A percentile compares a stretch with the other conserved stretches of the same genome.
These are phyloP conservation scores for Pica pica DNA, from an alignment of 2,113 vertebrate genomes.

Conservation along the genomic window DNA sequence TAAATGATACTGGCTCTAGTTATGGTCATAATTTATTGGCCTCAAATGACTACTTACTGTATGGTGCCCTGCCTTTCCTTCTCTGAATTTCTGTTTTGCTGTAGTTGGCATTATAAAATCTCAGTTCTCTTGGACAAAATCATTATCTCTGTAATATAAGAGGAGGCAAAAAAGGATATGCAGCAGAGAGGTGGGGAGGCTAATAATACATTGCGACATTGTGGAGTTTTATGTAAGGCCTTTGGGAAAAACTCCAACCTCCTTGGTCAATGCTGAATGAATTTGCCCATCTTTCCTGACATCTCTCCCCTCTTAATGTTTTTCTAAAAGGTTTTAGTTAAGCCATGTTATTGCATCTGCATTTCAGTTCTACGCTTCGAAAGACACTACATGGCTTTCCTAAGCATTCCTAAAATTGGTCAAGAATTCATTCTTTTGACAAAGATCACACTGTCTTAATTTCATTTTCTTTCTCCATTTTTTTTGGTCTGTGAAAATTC, in stretches of 20 bases:
- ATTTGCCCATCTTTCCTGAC: not conserved
- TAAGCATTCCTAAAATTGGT: not conserved
- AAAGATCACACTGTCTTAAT: not conserved
- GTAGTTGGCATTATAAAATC: constrained; percentile 31
- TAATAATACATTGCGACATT: not conserved
- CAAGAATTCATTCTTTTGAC: not conserved
- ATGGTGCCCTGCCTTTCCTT: not conserved
- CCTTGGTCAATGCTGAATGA: not conserved
- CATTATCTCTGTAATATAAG: constrained; percentile 1
- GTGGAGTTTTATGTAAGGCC: not conserved
- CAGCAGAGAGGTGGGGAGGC: not conserved
- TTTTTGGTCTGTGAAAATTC: not conserved
- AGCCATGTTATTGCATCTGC: not conserved
- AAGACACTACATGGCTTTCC: not conserved
- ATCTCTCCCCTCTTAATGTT: not conserved
- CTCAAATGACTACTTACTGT: not conserved
- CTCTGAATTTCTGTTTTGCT: constrained; percentile 28
- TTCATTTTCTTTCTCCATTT: not conserved
- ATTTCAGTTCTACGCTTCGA: not conserved
- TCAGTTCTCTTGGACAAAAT: not conserved
- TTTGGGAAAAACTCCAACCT: not conserved
- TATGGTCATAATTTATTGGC: constrained; percentile 51
- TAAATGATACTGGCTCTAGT: constrained; percentile 52
- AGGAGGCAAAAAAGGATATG: not conserved
- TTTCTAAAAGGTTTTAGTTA: not conserved